These are phyloP conservation scores for Dendrolimus houi DNA, from an alignment of 2,888 invertebrate species.

Conservation along the genomic window DNA sequence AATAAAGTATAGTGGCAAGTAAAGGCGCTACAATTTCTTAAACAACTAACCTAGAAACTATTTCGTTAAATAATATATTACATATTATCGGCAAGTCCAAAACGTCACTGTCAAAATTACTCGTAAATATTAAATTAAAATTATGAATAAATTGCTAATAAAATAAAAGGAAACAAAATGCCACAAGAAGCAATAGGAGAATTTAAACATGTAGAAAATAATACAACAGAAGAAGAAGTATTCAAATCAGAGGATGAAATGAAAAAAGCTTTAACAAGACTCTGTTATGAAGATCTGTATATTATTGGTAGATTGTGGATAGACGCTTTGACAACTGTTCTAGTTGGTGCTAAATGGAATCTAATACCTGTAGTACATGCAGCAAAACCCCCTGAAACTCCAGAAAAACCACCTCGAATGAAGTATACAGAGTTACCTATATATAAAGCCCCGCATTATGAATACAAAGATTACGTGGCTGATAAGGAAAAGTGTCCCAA, in stretches of 20 bases:
- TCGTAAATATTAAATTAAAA: conserved; percentile 16
- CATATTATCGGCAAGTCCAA: not conserved
- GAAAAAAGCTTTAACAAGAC: conserved; percentile 8
- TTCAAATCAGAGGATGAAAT: conserved; percentile 19
- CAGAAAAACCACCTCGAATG: conserved; percentile 43
- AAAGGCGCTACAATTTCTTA: too few species aligned
- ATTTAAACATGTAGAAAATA: not conserved
- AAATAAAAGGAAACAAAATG: conserved; percentile 12
- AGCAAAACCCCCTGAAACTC: conserved; percentile 15
- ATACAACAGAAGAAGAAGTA: conserved; percentile 4
- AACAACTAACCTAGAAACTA: too few species aligned
- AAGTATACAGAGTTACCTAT: conserved; percentile 46
- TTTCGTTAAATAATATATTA: too few species aligned
- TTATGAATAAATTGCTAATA: conserved; percentile 6
- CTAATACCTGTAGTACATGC: conserved; percentile 39
- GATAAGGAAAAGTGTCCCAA: conserved; percentile 29
- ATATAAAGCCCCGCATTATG: conserved; percentile 40
- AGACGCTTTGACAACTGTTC: conserved; percentile 21
- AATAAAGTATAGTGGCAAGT: too few species aligned
- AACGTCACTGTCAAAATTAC: conserved; percentile 20
- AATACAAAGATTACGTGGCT: conserved; percentile 37
- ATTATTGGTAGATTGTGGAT: conserved; percentile 41
- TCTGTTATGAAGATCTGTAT: conserved; percentile 33
- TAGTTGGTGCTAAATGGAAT: conserved; percentile 30
- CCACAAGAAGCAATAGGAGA: not conserved